These are phyloP conservation scores for Cataglyphis albicans DNA, from an alignment of 2,888 invertebrate species.

Conservation along the genomic window DNA sequence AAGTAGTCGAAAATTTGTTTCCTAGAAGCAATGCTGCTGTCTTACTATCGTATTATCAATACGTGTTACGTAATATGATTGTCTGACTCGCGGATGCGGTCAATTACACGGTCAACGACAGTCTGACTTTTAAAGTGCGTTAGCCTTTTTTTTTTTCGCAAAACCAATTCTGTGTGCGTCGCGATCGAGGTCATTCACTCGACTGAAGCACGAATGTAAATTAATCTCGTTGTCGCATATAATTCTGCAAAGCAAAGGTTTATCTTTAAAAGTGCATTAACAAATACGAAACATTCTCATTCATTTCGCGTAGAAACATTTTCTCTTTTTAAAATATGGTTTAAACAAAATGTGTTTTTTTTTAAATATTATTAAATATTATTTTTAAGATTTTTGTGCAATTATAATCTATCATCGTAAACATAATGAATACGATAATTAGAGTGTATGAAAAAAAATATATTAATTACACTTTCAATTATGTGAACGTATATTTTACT, in stretches of 20 bases:
- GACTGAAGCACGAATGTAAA: conserved; percentile 63
- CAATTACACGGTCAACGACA: conserved; percentile 35
- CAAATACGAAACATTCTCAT: not conserved
- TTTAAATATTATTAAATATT: not conserved
- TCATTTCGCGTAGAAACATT: not conserved
- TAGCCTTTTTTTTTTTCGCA: conserved; percentile 24
- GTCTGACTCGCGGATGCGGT: conserved; percentile 32
- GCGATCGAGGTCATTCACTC: conserved; percentile 58
- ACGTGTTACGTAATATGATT: conserved; percentile 23
- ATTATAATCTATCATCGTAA: not conserved
- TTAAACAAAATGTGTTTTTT: not conserved
- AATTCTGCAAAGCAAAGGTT: conserved; percentile 42
- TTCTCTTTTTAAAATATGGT: not conserved
- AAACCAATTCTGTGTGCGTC: conserved; percentile 50
- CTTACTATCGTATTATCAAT: conserved; percentile 7
- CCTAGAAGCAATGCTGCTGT: not conserved
- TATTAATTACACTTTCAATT: not conserved
- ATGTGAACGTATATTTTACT: not conserved
- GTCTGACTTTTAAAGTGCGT: conserved; percentile 37
- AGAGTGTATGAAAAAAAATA: not conserved
- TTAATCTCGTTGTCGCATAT: conserved; percentile 37
- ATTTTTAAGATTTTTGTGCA: not conserved
- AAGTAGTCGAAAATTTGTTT: not conserved
- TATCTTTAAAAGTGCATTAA: conserved; percentile 42
- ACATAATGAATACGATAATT: not conserved